These are phyloP conservation scores for Otolemur garnettii DNA, from an alignment of 2,113 vertebrate genomes.

Conservation along the genomic window DNA sequence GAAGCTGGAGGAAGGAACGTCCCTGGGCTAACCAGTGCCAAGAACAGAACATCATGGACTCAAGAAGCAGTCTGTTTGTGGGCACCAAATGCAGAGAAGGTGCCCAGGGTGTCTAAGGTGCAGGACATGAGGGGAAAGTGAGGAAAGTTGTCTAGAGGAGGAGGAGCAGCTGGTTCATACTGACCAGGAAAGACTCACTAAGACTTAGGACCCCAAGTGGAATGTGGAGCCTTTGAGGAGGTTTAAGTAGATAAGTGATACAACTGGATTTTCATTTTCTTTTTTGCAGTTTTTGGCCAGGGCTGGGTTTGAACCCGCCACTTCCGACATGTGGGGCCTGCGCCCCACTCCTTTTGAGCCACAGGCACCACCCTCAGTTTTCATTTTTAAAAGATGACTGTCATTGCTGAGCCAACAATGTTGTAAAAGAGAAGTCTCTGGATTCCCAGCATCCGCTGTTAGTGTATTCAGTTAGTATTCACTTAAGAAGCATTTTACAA, in stretches of 20 bases:
- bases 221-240: neutral
- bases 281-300: too few relatives aligned
- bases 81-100: neutral
- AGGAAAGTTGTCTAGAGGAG: neutral
- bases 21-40: neutral
- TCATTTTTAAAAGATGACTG: neutral
- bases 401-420: neutral
- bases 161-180: neutral
- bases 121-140: rapidly evolving
- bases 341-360: too few relatives aligned
- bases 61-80: neutral
- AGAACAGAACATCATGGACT: neutral
- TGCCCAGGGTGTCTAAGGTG: rapidly evolving
- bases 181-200: neutral
- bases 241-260: neutral
- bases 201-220: neutral
- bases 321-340: too few relatives aligned
- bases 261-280: neutral
- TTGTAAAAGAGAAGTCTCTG: neutral
- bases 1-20: neutral
- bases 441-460: neutral
- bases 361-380: too few relatives aligned
- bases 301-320: too few relatives aligned
- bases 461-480: slow-evolving; percentile 12
- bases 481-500: slow-evolving; percentile 36